Conservation (phyloP, 1,140 invertebrate genomes). For the Sarcophaga bullata region DNA sequence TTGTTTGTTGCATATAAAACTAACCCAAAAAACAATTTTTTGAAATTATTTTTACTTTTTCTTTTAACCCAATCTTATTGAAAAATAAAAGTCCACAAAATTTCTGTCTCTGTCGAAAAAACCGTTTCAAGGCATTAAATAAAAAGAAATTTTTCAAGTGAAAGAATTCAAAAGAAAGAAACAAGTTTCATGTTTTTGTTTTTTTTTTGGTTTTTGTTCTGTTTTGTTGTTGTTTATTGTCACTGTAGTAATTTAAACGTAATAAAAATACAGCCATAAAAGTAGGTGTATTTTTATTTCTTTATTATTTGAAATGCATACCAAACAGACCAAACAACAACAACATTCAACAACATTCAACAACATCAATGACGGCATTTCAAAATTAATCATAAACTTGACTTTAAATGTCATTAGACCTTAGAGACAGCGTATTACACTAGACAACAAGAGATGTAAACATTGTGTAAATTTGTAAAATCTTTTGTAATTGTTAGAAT, state of each 20-base stretch:
- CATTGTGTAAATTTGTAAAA: too few species aligned
- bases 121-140: background rate
- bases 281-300: background rate
- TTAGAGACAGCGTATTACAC: background rate
- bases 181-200: conserved; percentile 12
- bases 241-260: background rate
- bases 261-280: background rate
- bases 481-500: too few species aligned
- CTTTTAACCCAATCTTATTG: too few species aligned
- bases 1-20: background rate
- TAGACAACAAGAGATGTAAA: background rate
- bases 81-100: background rate
- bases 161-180: background rate
- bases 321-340: background rate
- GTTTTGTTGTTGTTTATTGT: too few species aligned
- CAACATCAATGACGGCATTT: background rate
- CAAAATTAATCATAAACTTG: conserved; percentile 6
- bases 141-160: conserved; percentile 9
- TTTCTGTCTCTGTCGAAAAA: background rate
- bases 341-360: background rate
- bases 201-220: background rate
- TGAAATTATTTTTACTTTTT: background rate
- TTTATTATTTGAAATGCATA: background rate
- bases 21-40: background rate
- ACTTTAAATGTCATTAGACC: conserved; percentile 3